phyloP scores from a whole-genome alignment of 2,797 vertebrate species.

The Brachyrhaphis roseni region DNA sequence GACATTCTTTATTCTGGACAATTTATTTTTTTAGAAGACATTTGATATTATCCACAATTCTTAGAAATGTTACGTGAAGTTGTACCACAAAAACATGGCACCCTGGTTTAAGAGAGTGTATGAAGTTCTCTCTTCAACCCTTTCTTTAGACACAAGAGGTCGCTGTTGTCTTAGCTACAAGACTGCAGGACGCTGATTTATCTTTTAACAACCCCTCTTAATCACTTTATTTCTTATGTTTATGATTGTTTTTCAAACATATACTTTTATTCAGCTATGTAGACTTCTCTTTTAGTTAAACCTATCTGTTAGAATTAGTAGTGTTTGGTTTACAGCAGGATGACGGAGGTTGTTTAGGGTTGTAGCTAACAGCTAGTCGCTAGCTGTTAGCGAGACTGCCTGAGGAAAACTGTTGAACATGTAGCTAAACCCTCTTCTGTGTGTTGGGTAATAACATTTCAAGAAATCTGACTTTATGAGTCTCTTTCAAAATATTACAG shows the following conservation, averaged over 20 bases:
- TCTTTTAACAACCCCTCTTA: neutral
- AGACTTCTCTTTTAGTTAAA: slow-evolving; percentile 16
- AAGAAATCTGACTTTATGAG: slow-evolving; percentile 39
- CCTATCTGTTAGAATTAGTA: neutral
- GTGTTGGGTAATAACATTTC: slow-evolving; percentile 47
- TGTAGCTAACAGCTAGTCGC: slow-evolving; percentile 46
- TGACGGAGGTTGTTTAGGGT: slow-evolving; percentile 55
- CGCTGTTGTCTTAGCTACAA: neutral
- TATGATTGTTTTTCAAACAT: neutral
- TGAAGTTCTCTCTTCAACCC: neutral
- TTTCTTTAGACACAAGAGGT: slow-evolving; percentile 13
- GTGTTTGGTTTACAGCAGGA: slow-evolving; percentile 9
- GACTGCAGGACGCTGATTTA: neutral
- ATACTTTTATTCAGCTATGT: neutral
- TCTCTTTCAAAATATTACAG: slow-evolving; percentile 36
- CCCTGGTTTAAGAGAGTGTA: neutral
- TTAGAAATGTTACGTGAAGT: neutral
- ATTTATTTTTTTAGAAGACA: neutral
- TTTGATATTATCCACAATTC: neutral
- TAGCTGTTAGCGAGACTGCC: slow-evolving; percentile 52
- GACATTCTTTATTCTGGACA: neutral
- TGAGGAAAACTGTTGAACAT: slow-evolving; percentile 66
- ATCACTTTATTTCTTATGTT: neutral
- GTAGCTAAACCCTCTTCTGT: slow-evolving; percentile 32
- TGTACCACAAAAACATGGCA: neutral